Conservation (phyloP, 2,797 vertebrate species). For the Acanthurus lineatus region DNA sequence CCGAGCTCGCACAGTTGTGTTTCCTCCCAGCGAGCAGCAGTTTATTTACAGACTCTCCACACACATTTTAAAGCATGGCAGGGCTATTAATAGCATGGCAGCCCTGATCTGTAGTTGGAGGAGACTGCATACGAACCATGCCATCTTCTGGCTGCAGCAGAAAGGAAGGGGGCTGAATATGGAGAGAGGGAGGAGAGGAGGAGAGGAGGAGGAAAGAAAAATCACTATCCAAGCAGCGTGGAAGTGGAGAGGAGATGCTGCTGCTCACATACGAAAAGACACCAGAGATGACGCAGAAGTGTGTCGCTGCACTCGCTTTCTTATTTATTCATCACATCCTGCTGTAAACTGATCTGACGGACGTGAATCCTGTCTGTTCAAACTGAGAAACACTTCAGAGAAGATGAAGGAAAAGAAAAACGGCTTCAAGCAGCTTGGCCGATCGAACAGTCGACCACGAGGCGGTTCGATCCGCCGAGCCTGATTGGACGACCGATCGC, state of each 20-base stretch:
- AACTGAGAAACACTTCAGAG: too few relatives aligned
- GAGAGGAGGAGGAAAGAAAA: neutral
- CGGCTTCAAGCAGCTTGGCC: too few relatives aligned
- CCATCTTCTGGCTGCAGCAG: conserved; percentile 89
- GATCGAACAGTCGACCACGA: too few relatives aligned
- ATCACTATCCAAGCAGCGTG: neutral
- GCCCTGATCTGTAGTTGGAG: conserved; percentile 67
- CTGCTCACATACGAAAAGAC: conserved; percentile 21
- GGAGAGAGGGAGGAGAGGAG: neutral
- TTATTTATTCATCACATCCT: neutral
- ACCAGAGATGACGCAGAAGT: neutral
- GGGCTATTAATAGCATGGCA: conserved; percentile 80
- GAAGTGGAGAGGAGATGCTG: conserved; percentile 10
- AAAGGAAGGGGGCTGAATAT: neutral
- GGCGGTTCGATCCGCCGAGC: too few relatives aligned
- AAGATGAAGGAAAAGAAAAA: too few relatives aligned
- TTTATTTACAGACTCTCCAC: conserved; percentile 78
- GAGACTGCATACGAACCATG: conserved; percentile 83
- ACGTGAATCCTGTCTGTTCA: too few relatives aligned
- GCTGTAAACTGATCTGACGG: neutral
- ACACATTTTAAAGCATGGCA: conserved; percentile 67
- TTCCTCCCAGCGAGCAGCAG: conserved; percentile 39
- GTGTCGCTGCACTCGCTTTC: neutral
- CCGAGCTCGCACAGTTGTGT: conserved; percentile 11
- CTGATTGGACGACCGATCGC: too few relatives aligned